Evolutionary conservation across 2,888 invertebrate species (phyloP).

Genomic region (Venustoraphidia nigricollis): DNA sequence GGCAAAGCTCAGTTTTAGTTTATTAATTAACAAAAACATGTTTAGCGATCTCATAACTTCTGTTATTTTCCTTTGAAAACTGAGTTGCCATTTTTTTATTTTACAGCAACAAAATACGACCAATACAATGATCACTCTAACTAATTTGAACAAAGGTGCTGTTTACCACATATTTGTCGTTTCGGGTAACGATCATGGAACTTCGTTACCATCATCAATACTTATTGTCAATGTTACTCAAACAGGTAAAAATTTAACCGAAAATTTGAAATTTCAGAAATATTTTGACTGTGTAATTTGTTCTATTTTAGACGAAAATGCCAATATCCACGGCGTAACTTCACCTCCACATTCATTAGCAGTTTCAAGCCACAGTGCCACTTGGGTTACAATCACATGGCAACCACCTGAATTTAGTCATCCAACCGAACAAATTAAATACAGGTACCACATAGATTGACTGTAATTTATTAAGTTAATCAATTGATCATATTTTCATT

Average conservation of each 20-base stretch:
- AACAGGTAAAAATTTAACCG: constrained; percentile 26
- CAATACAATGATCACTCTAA: constrained; percentile 43
- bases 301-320: constrained; percentile 5
- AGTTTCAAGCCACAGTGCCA: constrained; percentile 64
- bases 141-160: constrained; percentile 46
- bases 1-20: too few species aligned
- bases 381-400: constrained; percentile 70
- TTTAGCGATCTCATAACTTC: too few species aligned
- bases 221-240: constrained; percentile 55
- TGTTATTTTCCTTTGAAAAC: neutral
- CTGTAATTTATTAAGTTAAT: neutral
- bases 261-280: neutral
- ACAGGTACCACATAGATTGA: constrained; percentile 36
- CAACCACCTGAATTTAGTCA: constrained; percentile 73
- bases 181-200: constrained; percentile 59
- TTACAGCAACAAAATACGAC: constrained; percentile 54
- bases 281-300: neutral
- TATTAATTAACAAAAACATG: too few species aligned
- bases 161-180: constrained; percentile 72
- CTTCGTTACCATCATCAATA: constrained; percentile 68
- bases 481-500: too few species aligned
- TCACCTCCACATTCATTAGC: constrained; percentile 70
- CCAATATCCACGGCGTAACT: constrained; percentile 40
- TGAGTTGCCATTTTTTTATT: neutral
- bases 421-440: constrained; percentile 60